These are phyloP conservation scores for Alcedo atthis DNA, from an alignment of 2,797 vertebrate genomes.

Conservation along the genomic window DNA sequence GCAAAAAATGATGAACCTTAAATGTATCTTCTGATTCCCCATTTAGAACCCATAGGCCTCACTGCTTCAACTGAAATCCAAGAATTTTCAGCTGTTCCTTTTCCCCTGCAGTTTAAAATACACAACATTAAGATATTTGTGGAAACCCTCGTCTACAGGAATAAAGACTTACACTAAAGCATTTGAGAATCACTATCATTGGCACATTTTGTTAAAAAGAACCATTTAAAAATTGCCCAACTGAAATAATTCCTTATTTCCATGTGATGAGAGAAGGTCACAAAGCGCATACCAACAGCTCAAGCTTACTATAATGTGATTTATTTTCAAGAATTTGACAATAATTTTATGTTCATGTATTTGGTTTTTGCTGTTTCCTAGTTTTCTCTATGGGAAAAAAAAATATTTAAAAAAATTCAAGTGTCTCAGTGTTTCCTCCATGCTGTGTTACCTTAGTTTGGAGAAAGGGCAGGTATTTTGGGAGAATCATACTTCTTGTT, in stretches of 20 bases:
- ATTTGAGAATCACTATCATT: not conserved
- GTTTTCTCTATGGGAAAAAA: not conserved
- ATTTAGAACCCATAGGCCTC: not conserved
- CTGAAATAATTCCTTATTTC: not conserved
- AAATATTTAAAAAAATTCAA: not conserved
- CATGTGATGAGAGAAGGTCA: not conserved
- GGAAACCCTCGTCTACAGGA: not conserved
- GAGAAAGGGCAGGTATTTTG: constrained; percentile 84
- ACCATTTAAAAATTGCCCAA: not conserved
- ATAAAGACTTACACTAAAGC: not conserved
- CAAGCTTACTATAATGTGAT: not conserved
- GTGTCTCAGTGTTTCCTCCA: constrained; percentile 65
- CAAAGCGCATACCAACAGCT: not conserved
- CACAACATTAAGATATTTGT: not conserved
- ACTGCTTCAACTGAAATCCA: not conserved
- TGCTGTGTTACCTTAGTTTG: constrained; percentile 64
- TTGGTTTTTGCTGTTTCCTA: not conserved
- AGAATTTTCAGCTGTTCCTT: not conserved
- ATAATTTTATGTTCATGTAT: constrained; percentile 26
- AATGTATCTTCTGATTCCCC: not conserved
- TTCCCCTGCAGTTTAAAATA: not conserved
- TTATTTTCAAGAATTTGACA: constrained; percentile 32
- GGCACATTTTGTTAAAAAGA: not conserved
- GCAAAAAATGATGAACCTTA: not conserved
- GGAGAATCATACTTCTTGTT: constrained; percentile 85